Base-by-base conservation (phyloP, 1,140 invertebrate species). In the Planococcus citri region DNA sequence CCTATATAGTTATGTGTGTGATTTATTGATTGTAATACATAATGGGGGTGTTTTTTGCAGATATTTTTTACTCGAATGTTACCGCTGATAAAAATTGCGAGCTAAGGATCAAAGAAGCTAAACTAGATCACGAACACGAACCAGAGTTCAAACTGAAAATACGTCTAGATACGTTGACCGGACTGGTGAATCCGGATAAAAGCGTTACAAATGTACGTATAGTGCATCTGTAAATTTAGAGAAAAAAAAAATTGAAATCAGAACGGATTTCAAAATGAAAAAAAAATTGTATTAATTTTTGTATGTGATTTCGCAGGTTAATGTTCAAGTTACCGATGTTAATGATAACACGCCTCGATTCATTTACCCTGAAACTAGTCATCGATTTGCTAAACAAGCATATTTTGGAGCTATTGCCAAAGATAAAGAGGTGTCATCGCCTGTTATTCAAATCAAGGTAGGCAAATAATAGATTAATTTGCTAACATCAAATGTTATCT, bases 281-380 rank as follows among this genome's bases (percentile, higher is more conserved):
- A 14, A 37, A 37, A 37, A 51, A 20, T 33, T 3, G 29, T 51
- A 3, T n/a, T 51, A n/a, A 51, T 51, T 51, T 6, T 51, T 4
- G 41, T 51, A 9, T 51, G n/a, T 51, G 33, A 37, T 58, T 51
- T 37, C 37, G 1, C 75, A 86, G 75, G 83, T 96, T 0, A 88
- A 88, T 71, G 84, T 96, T 3, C 88, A 90, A 73, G 86, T 96
- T 0, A 79, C 87, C 0, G 92, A 95, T 76, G 84, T 90, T 0
- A 95, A 95, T 75, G 92, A 95, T 75, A 94, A 95, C 76, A 81
- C 81, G 1, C 92, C 93, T 0, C 82, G 85, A 71, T 95, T 95
- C 76, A 77, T 90, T 0, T 89, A 88, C 71, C 85, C 88, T 0
- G 82, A 84, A 1, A 73, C 73, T 1, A 73, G 74, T 33, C 76